Conservation (phyloP, 2,888 invertebrate genomes). For the Shargacucullia verbasci region DNA sequence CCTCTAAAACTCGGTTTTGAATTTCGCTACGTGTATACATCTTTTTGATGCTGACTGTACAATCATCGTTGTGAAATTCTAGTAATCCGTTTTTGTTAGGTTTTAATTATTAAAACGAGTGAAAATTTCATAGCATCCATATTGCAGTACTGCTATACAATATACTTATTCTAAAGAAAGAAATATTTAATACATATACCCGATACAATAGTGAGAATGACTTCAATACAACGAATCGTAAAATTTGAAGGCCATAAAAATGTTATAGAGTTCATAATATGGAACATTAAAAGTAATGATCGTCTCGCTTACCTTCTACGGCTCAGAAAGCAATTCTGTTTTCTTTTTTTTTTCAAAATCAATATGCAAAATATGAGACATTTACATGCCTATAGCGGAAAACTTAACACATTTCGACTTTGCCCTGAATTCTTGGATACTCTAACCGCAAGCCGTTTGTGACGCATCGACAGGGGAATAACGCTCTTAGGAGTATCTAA, state of each 20-base stretch:
- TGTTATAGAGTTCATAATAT: constrained; percentile 21
- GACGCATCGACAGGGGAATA: constrained; percentile 11
- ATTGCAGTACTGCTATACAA: too few species aligned
- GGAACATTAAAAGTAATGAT: constrained; percentile 33
- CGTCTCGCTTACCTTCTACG: constrained; percentile 14
- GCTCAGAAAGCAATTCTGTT: constrained; percentile 32
- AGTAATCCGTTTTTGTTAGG: too few species aligned
- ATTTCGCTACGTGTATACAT: too few species aligned
- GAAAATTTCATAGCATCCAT: too few species aligned
- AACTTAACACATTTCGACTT: constrained; percentile 53
- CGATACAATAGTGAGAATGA: too few species aligned
- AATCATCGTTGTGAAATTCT: too few species aligned
- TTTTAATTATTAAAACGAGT: too few species aligned
- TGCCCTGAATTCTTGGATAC: constrained; percentile 48
- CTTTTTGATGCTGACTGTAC: too few species aligned
- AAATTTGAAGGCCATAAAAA: constrained; percentile 11
- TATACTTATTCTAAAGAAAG: too few species aligned
- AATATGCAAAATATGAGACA: constrained; percentile 52
- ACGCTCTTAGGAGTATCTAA: constrained; percentile 13
- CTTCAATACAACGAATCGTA: too few species aligned
- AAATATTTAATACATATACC: too few species aligned
- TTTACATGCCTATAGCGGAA: constrained; percentile 49
- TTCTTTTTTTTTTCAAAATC: constrained; percentile 41
- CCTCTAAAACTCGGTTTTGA: too few species aligned
- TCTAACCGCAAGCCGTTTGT: constrained; percentile 20